A percentile compares a stretch with the other conserved stretches of the same genome.
Conservation (phyloP, 2,113 vertebrate species). For the Periophthalmus modestus region DNA sequence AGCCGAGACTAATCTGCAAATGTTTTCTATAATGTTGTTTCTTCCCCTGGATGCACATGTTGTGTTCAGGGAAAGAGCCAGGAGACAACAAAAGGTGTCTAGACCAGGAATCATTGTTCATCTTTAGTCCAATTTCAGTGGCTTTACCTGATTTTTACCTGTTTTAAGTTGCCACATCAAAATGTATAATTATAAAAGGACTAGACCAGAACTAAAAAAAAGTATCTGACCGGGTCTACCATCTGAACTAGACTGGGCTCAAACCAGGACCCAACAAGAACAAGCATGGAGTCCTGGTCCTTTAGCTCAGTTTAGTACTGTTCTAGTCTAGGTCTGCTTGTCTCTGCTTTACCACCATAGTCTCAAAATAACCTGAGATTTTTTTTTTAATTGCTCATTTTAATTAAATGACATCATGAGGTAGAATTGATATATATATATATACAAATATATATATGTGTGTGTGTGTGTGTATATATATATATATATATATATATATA, state of each 20-base stretch:
- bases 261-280: too few relatives aligned
- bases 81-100: constrained; percentile 31
- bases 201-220: too few relatives aligned
- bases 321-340: neutral
- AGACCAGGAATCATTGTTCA: constrained; percentile 28
- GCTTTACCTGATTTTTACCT: constrained; percentile 43
- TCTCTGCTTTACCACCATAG: constrained; percentile 21
- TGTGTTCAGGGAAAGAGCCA: constrained; percentile 34
- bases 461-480: too few relatives aligned
- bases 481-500: too few relatives aligned
- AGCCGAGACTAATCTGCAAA: constrained; percentile 17
- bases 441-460: too few relatives aligned
- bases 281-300: neutral
- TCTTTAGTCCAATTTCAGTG: constrained; percentile 28
- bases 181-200: too few relatives aligned
- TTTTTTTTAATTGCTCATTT: constrained; percentile 10
- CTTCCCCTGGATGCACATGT: neutral
- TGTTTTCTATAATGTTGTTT: constrained; percentile 13
- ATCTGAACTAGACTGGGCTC: too few relatives aligned
- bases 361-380: constrained; percentile 38
- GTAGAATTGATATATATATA: constrained; percentile 50
- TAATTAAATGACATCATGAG: constrained; percentile 56
- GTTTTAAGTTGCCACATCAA: constrained; percentile 21
- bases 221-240: too few relatives aligned
- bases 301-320: too few relatives aligned